Conservation (phyloP, 30 jellyfish, hydroid and myxozoan genomes). For the Hydra vulgaris region DNA sequence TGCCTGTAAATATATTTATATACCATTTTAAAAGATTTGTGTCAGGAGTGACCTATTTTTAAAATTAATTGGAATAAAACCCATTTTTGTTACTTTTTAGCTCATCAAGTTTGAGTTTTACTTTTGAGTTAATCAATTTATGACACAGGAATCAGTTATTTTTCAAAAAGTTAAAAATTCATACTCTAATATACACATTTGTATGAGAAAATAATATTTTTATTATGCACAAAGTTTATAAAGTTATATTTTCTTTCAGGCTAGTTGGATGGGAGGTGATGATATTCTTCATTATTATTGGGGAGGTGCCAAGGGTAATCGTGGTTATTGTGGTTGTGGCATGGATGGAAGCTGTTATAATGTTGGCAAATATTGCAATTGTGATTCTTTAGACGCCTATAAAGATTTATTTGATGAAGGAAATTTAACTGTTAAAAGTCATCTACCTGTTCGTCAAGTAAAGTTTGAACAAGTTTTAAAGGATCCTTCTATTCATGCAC, state of each 20-base stretch:
- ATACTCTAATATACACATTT: too few species aligned
- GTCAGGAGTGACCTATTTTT: too few species aligned
- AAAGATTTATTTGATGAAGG: constrained; percentile 58
- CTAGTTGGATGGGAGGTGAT: constrained; percentile 94
- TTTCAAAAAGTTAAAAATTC: too few species aligned
- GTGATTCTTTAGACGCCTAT: constrained; percentile 41
- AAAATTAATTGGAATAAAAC: too few species aligned
- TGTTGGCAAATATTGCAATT: constrained; percentile 51
- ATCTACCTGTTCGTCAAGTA: constrained; percentile 80
- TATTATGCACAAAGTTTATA: too few species aligned
- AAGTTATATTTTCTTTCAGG: constrained; percentile 18
- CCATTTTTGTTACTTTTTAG: too few species aligned
- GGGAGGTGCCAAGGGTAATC: constrained; percentile 85
- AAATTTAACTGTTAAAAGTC: constrained; percentile 64
- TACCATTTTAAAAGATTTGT: too few species aligned
- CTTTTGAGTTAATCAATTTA: too few species aligned
- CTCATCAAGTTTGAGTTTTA: too few species aligned
- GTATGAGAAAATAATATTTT: too few species aligned
- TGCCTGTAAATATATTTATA: too few species aligned
- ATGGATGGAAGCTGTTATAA: constrained; percentile 40
- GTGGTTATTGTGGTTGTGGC: constrained; percentile 95
- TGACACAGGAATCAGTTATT: too few species aligned
- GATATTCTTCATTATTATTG: constrained; percentile 88
- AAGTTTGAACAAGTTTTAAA: constrained; percentile 66
- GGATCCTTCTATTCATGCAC: constrained; percentile 46